Percentiles rank a stretch among this genome's conserved stretches.
Evolutionary conservation across 2,888 invertebrate species (phyloP).

Genomic region (Chrysomela aeneicollis): DNA sequence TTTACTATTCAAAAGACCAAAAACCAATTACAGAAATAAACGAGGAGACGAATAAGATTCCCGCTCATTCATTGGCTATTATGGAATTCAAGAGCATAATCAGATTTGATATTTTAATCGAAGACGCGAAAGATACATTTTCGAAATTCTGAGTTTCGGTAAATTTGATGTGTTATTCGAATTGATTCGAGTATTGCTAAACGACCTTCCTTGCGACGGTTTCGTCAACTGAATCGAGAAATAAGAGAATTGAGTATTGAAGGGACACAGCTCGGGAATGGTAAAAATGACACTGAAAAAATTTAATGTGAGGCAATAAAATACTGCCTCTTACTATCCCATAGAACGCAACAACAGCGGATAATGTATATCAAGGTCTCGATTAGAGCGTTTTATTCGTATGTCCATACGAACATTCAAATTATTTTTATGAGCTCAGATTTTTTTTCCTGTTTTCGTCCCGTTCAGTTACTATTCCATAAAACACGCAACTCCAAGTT

Average conservation of each 20-base stretch:
- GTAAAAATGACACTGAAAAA: constrained; percentile 52
- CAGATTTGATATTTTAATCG: too few relatives aligned
- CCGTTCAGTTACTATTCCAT: background rate
- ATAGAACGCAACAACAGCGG: constrained; percentile 43
- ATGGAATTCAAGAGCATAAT: too few relatives aligned
- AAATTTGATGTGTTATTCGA: too few relatives aligned
- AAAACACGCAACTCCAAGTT: too few relatives aligned
- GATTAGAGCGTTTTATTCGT: constrained; percentile 38
- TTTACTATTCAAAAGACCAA: too few relatives aligned
- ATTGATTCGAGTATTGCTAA: too few relatives aligned
- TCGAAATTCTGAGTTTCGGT: too few relatives aligned
- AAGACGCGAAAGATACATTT: too few relatives aligned
- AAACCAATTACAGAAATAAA: too few relatives aligned
- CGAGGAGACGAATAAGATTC: too few relatives aligned
- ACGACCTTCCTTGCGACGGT: too few relatives aligned
- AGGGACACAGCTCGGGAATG: constrained; percentile 37
- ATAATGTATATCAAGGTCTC: constrained; percentile 48
- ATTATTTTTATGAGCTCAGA: constrained; percentile 50
- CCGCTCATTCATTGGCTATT: too few relatives aligned
- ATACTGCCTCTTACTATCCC: constrained; percentile 51
- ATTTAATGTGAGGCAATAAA: constrained; percentile 53
- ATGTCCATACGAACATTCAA: constrained; percentile 55
- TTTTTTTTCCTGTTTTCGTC: constrained; percentile 40
- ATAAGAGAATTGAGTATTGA: constrained; percentile 18
- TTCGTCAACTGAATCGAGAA: background rate